These are phyloP conservation scores for Psix sp. DNA, from an alignment of 1,140 invertebrate species.

Conservation along the genomic window DNA sequence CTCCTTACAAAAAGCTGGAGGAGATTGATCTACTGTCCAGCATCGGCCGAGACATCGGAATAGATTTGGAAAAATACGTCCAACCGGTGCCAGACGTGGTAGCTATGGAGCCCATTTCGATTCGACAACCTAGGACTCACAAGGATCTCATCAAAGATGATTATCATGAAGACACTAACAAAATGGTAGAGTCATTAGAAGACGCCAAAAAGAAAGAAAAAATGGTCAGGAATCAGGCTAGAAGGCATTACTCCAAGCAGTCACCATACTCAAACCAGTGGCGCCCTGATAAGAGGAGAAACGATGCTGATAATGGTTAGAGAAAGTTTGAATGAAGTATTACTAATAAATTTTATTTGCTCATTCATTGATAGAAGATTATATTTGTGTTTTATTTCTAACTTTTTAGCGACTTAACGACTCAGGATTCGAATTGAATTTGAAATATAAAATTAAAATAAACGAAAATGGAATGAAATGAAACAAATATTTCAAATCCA, in stretches of 20 bases:
- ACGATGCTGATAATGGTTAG: slow-evolving; percentile 64
- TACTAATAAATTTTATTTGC: background rate
- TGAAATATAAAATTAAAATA: no score
- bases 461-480: no score
- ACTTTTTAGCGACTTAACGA: no score
- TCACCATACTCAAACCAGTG: slow-evolving; percentile 63
- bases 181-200: slow-evolving; percentile 65
- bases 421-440: no score
- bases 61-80: slow-evolving; percentile 73
- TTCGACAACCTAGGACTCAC: slow-evolving; percentile 18
- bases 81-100: slow-evolving; percentile 73
- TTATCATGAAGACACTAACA: slow-evolving; percentile 70
- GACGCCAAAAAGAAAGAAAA: slow-evolving; percentile 74
- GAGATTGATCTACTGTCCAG: slow-evolving; percentile 74
- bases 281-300: slow-evolving; percentile 67
- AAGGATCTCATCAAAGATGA: slow-evolving; percentile 52
- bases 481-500: no score
- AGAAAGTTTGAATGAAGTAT: background rate
- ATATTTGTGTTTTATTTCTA: background rate
- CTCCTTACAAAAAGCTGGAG: slow-evolving; percentile 70
- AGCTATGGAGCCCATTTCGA: slow-evolving; percentile 63
- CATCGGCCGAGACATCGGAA: slow-evolving; percentile 72
- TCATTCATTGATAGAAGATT: background rate
- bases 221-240: slow-evolving; percentile 72
- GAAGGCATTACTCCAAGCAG: slow-evolving; percentile 69